A percentile compares a stretch with the other conserved stretches of the same genome.
phyloP scores from a whole-genome alignment of 2,888 invertebrate genomes.

The Eupithecia dodoneata region DNA sequence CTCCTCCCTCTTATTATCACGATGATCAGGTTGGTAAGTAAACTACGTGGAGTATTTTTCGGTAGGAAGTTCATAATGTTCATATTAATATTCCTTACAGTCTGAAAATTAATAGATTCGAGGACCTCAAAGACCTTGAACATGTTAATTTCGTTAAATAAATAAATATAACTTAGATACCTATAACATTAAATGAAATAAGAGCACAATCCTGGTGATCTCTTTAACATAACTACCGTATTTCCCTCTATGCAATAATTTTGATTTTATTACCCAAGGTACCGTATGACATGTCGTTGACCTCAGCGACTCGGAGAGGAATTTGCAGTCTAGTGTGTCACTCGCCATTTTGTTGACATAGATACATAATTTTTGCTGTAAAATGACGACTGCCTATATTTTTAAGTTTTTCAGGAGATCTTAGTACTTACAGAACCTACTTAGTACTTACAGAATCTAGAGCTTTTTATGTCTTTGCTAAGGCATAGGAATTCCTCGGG shows the following conservation, averaged over 20 bases:
- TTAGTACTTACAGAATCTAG: too few species aligned
- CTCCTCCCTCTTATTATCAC: neutral
- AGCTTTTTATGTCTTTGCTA: neutral
- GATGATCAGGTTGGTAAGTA: neutral
- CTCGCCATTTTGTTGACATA: neutral
- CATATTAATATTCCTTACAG: neutral
- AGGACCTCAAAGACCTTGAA: neutral
- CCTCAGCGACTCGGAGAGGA: neutral
- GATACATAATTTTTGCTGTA: neutral
- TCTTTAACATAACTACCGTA: neutral
- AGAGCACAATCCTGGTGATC: neutral
- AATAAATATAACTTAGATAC: neutral
- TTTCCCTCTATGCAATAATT: neutral
- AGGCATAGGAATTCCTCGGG: neutral
- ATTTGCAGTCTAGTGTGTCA: conserved; percentile 9
- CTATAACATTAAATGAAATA: neutral
- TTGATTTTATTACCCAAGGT: neutral
- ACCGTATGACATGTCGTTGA: conserved; percentile 27
- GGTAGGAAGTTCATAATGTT: neutral
- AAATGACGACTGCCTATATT: neutral
- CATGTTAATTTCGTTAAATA: neutral
- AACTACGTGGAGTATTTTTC: neutral
- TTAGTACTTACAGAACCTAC: too few species aligned
- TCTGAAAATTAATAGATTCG: neutral
- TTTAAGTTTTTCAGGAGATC: too few species aligned